phyloP scores from a whole-genome alignment of 1,140 invertebrate species.

The Lasioglossum baleicum region DNA sequence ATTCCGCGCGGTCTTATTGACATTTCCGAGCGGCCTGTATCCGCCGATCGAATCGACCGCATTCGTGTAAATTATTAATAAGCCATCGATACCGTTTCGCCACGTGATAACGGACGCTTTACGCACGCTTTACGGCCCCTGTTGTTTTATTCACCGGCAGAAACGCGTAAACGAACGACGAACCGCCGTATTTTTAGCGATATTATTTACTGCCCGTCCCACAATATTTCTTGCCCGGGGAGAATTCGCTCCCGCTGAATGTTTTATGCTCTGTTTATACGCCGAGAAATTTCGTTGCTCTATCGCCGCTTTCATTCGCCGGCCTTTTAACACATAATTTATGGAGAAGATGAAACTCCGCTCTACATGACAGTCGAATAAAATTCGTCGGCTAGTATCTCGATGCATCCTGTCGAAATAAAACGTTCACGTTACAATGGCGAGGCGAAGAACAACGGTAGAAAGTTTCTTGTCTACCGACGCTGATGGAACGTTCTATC shows the following conservation, averaged over 20 bases:
- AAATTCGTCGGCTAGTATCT: not conserved
- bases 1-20: not conserved
- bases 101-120: not conserved
- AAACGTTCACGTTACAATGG: too few species aligned
- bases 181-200: not conserved
- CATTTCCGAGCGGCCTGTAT: not conserved
- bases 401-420: too few species aligned
- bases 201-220: not conserved
- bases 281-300: not conserved
- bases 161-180: not conserved
- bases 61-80: constrained; percentile 6
- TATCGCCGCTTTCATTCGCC: not conserved
- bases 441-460: too few species aligned
- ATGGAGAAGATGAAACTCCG: not conserved
- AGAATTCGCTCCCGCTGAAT: not conserved
- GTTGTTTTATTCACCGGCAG: constrained; percentile 6
- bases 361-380: not conserved
- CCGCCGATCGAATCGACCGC: not conserved
- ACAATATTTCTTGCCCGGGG: not conserved
- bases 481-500: too few species aligned
- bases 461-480: too few species aligned
- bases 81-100: not conserved
- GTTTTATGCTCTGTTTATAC: not conserved
- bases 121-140: constrained; percentile 1
- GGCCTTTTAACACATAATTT: not conserved